phyloP scores from a whole-genome alignment of 2,113 vertebrate genomes.

The Neogobius melanostomus region DNA sequence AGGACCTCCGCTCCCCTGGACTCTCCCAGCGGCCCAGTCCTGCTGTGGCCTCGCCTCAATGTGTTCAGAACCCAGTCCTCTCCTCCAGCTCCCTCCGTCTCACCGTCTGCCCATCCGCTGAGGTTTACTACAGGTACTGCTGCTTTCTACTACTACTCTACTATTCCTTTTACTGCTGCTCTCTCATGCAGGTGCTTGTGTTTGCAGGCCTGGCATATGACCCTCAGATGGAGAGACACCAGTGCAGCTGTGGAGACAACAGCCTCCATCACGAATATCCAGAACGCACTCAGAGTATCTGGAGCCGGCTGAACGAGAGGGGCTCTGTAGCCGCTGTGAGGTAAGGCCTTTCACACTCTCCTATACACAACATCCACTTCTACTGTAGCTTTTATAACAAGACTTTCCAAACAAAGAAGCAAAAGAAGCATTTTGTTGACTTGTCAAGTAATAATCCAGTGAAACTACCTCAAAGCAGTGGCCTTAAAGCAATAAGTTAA shows the following conservation, averaged over 20 bases:
- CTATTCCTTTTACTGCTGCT: not conserved
- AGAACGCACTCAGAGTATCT: slow-evolving; percentile 89
- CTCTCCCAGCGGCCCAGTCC: slow-evolving; percentile 48
- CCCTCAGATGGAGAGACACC: slow-evolving; percentile 89
- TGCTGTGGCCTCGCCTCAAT: slow-evolving; percentile 80
- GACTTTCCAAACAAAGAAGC: too few species aligned
- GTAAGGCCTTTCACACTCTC: slow-evolving; percentile 58
- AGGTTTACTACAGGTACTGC: slow-evolving; percentile 87
- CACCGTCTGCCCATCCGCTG: slow-evolving; percentile 71
- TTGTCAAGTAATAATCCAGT: too few species aligned
- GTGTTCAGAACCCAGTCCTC: slow-evolving; percentile 87
- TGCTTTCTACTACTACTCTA: not conserved
- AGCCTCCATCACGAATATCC: slow-evolving; percentile 87
- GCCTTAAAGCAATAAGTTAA: not conserved
- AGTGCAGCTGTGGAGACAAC: slow-evolving; percentile 90
- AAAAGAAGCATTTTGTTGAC: too few species aligned
- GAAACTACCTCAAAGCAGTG: too few species aligned
- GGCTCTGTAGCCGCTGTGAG: slow-evolving; percentile 86
- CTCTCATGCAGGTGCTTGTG: not conserved
- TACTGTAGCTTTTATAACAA: not conserved
- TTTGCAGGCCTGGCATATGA: slow-evolving; percentile 88
- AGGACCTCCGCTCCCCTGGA: slow-evolving; percentile 71
- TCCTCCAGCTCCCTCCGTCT: slow-evolving; percentile 83
- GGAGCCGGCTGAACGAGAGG: slow-evolving; percentile 87
- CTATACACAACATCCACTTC: too few species aligned